A percentile compares a stretch with the other conserved stretches of the same genome.
Conservation (phyloP, 2,888 invertebrate species). For the Antitype chi region DNA sequence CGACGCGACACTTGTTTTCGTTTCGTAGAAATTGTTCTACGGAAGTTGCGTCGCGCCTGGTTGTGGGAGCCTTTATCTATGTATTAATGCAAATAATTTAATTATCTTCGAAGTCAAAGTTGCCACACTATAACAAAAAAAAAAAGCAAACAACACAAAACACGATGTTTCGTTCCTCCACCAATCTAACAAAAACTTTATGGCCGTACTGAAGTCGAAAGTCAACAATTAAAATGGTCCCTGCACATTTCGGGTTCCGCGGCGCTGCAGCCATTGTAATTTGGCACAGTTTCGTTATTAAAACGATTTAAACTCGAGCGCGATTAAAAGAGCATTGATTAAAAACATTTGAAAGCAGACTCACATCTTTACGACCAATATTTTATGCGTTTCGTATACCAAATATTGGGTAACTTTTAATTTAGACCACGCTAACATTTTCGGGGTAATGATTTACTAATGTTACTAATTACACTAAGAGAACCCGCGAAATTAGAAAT, state of each 20-base stretch:
- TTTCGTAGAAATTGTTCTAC: too few species aligned
- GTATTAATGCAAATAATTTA: background rate
- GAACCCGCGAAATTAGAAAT: too few species aligned
- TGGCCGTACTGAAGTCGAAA: background rate
- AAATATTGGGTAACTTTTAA: conserved; percentile 19
- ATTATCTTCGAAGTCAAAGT: background rate
- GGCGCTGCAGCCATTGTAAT: conserved; percentile 61
- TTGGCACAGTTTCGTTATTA: conserved; percentile 73
- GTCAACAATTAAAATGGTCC: conserved; percentile 34
- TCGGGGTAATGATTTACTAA: background rate
- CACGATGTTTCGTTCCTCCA: conserved; percentile 6
- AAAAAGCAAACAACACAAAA: conserved; percentile 7
- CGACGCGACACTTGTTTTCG: too few species aligned
- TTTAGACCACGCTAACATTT: background rate
- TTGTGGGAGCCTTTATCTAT: too few species aligned
- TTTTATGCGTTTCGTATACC: conserved; percentile 19
- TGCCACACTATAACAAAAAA: background rate
- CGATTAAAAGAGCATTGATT: conserved; percentile 52
- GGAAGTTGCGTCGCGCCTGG: too few species aligned
- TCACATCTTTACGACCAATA: conserved; percentile 32
- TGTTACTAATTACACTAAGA: background rate
- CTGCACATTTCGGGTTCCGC: conserved; percentile 22
- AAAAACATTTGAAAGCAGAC: conserved; percentile 36
- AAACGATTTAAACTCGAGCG: conserved; percentile 54
- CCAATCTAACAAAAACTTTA: conserved; percentile 36